Percentiles rank a stretch among this genome's conserved stretches.
phyloP scores from a whole-genome alignment of 92 coral and sea anemone genomes.

The Heliopora coerulea region DNA sequence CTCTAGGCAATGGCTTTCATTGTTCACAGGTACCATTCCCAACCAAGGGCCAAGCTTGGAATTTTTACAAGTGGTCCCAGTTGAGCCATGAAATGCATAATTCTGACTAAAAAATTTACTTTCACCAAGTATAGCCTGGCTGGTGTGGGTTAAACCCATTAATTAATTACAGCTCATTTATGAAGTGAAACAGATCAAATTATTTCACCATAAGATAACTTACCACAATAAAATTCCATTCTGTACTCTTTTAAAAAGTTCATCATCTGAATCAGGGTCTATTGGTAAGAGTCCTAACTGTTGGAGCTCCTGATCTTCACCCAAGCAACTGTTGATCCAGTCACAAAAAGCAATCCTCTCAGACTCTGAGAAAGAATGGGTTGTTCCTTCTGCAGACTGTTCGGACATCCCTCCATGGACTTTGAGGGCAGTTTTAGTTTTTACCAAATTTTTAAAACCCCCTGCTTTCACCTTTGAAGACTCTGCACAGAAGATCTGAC shows the following conservation, averaged over 20 bases:
- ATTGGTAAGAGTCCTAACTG: conserved; percentile 66
- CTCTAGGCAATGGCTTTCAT: too few relatives aligned
- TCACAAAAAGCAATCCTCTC: conserved; percentile 91
- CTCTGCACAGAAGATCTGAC: conserved; percentile 43
- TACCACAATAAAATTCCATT: conserved; percentile 91
- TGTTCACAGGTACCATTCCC: too few relatives aligned
- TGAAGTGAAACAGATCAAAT: neutral
- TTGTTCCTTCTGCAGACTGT: conserved; percentile 91
- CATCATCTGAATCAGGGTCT: conserved; percentile 54
- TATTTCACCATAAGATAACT: neutral
- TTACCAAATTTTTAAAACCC: conserved; percentile 60
- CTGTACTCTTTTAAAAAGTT: conserved; percentile 69
- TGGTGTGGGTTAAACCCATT: too few relatives aligned
- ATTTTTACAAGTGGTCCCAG: too few relatives aligned
- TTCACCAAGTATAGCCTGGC: too few relatives aligned
- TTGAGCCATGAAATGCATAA: too few relatives aligned
- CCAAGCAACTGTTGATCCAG: conserved; percentile 85
- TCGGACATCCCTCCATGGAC: conserved; percentile 79
- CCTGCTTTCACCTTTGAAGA: conserved; percentile 48
- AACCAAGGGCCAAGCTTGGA: too few relatives aligned
- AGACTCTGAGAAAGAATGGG: conserved; percentile 75
- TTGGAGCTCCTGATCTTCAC: conserved; percentile 61
- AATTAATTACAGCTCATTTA: neutral
- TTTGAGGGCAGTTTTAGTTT: conserved; percentile 61
- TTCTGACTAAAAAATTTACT: too few relatives aligned